Evolutionary conservation across 2,888 invertebrate genomes (phyloP), one percentile per base, ranked within the genome.

Genomic region (Epirrita christyi): DNA sequence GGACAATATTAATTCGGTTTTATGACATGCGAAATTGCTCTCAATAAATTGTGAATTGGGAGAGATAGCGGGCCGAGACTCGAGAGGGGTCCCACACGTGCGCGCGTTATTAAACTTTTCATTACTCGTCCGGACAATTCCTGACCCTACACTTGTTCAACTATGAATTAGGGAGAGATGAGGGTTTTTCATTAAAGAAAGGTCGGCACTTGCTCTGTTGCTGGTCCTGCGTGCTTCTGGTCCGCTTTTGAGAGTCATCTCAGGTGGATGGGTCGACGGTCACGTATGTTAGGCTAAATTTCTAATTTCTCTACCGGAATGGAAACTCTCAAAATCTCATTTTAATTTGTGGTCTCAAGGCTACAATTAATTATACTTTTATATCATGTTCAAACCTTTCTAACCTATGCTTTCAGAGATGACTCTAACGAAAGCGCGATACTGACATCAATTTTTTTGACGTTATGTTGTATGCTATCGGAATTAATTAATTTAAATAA

Each of bases 1-100:
- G 68, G 72, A 78, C 81, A 73, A 76, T 83, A 88, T 88, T 90
- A 85, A 90, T 91, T 86, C 77, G 83, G 83, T 82, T 91, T 90
- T 90, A 91, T 91, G 91, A 91, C 90, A 90, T 89, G 88, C 88
- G 83, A 89, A 90, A 91, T 90, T 89, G 78, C 86, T 86, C 84
- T 80, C 85, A 83, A 89, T 87, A 88, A 86, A 86, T 86, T 83
- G 87, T 83, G 80, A 83, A 83, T 83, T 72, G 80, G 76, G 79
- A 76, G 74, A 59, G 62, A 70, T 41, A 59, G 56, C 57, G 55
- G 34, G 21, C 4, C 21, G 21, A 21, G 21, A 21, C 21, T 21
- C 21, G 58, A 55, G 71, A 52, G 61, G 65, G 58, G 28, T 37
- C 47, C 36, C 79, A 76, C 89, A 89, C 88, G 89, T 88, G 89